phyloP scores from a whole-genome alignment of 2,113 vertebrate species.

The Trogon melanurus region DNA sequence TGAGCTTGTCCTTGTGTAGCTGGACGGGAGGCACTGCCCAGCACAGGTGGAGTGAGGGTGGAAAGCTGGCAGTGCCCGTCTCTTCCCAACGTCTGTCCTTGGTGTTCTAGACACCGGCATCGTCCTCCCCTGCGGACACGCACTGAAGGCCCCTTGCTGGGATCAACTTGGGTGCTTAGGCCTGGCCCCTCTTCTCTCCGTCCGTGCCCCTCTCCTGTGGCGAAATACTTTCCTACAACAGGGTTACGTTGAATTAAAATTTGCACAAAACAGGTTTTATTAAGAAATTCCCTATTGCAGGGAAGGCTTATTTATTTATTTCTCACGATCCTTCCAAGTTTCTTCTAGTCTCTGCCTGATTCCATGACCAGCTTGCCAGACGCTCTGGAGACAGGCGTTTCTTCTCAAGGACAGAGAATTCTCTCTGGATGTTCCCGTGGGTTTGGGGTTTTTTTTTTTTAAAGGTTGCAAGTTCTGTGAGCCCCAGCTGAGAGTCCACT shows the following conservation, averaged over 20 bases:
- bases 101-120: neutral
- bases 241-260: conserved; percentile 28
- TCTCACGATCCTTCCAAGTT: neutral
- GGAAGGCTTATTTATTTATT: conserved; percentile 36
- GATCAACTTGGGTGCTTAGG: neutral
- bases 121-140: neutral
- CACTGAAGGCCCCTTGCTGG: neutral
- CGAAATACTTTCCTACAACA: neutral
- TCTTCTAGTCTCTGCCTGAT: conserved; percentile 6
- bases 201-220: neutral
- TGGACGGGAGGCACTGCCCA: neutral
- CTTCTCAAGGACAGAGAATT: neutral
- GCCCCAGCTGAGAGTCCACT: neutral
- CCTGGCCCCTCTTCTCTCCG: neutral
- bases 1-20: neutral
- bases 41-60: neutral
- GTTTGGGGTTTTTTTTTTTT: neutral
- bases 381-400: fast-evolving
- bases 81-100: neutral
- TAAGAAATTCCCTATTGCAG: neutral
- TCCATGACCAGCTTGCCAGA: neutral
- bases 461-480: neutral
- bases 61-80: neutral
- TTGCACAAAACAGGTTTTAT: conserved; percentile 54
- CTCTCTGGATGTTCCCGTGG: neutral